These are phyloP conservation scores for Agelaius tricolor DNA, from an alignment of 2,113 vertebrate genomes.

Conservation along the genomic window DNA sequence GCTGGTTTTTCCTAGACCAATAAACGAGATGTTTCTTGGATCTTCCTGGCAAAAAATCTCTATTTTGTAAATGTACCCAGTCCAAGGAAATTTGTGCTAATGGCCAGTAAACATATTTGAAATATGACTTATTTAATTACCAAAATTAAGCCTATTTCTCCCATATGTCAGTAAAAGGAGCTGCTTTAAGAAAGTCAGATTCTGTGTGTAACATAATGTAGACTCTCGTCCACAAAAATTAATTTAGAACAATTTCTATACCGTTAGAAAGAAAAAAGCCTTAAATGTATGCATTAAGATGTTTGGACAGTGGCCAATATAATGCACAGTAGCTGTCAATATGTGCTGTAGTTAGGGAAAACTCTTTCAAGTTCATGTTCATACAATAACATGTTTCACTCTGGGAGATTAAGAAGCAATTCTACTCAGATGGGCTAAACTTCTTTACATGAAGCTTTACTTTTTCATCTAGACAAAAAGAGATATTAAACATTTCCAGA, in stretches of 20 bases:
- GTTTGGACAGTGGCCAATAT: not conserved
- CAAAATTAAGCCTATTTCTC: constrained; percentile 63
- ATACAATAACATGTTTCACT: not conserved
- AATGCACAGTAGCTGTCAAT: not conserved
- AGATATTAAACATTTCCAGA: not conserved
- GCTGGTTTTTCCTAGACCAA: constrained; percentile 6
- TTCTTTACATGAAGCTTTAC: not conserved
- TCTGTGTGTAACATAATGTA: constrained; percentile 17
- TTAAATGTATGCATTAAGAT: not conserved
- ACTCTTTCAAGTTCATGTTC: not conserved
- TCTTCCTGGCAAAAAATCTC: constrained; percentile 41
- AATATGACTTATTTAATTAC: constrained; percentile 53
- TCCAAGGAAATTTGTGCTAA: constrained; percentile 55
- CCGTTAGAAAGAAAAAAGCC: not conserved
- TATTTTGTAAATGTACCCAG: constrained; percentile 54
- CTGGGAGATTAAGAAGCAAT: not conserved
- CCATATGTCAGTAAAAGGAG: constrained; percentile 57
- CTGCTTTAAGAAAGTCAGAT: constrained; percentile 41
- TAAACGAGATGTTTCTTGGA: constrained; percentile 55
- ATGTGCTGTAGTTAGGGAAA: not conserved
- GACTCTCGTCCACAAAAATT: constrained; percentile 33
- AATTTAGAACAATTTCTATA: constrained; percentile 55
- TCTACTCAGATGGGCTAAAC: not conserved
- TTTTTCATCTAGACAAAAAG: not conserved
- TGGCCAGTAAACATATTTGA: constrained; percentile 50